Base-by-base conservation (phyloP, 2,113 vertebrate species). In the Urocynchramus pylzowi region DNA sequence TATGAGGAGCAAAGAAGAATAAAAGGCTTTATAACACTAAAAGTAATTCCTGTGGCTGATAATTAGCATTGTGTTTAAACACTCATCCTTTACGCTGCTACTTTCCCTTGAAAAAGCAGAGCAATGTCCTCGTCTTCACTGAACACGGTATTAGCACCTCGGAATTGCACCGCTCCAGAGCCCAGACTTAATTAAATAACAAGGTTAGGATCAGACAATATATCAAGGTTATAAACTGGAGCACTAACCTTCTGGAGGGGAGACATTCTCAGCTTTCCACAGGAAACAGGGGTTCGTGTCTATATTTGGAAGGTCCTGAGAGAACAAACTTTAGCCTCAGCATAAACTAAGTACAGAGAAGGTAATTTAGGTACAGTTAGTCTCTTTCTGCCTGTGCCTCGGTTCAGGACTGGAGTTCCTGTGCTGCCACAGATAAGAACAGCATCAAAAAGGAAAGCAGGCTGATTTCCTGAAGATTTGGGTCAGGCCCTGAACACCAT, bases 111-210 rank as follows among this genome's bases (percentile, higher is more conserved):
- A 57, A 87, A 84, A 52, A 70, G 10, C 31, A 79, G 50, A 69
- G 35, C 54, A 67, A 33, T 26, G 47, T 74, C 59, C 67, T 69
- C 70, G 0, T 82, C 77, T 80, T 77, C 68, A 54, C 59, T 42
- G 73, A 84, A 41, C 56, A 63, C 0, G 0, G 39, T 60, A 74
- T 92, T 93, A 87, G 53, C 47, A 85, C 75, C 52, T 93, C 7
- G 12, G 70, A 91, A 96, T 41, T 61, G 37, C 53, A 76, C 57
- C 0, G 7, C 65, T 81, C 42, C 37, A 28, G 69, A 95, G 89
- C 76, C 65, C 91, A 80, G 78, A 90, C 68, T 85, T 95, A 96
- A 94, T 96, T 96, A 94, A 96, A 84, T 92, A 88, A 89, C 71
- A 80, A 86, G 68, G 90, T 91, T 95, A 88, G 79, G 71, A 93